phyloP scores from a whole-genome alignment of 1,140 invertebrate species.

The Tetramorium alpestre region DNA sequence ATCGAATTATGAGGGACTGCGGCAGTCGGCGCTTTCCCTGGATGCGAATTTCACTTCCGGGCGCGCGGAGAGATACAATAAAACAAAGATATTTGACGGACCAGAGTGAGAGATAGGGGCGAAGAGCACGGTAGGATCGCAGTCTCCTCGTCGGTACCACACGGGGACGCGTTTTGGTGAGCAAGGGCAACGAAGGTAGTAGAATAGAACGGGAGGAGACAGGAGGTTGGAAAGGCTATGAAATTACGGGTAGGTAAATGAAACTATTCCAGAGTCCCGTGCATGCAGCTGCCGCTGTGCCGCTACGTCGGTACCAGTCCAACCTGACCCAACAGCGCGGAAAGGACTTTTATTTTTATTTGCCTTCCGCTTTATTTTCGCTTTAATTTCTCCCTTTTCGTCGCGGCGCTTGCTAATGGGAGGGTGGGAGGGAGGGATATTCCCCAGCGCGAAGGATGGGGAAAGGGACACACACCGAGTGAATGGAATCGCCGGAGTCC shows the following conservation, averaged over 20 bases:
- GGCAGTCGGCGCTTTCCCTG: slow-evolving; percentile 52
- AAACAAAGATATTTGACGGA: slow-evolving; percentile 73
- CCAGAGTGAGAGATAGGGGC: slow-evolving; percentile 24
- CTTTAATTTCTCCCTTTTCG: slow-evolving; percentile 76
- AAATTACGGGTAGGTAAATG: slow-evolving; percentile 77
- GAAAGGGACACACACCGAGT: slow-evolving; percentile 15
- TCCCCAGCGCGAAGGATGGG: neutral
- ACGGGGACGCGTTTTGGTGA: neutral
- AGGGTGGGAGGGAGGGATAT: slow-evolving; percentile 11
- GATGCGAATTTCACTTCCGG: slow-evolving; percentile 70
- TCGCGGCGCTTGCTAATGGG: slow-evolving; percentile 71
- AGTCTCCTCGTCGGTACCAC: slow-evolving; percentile 42
- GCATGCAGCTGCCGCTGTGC: slow-evolving; percentile 66
- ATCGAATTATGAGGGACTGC: slow-evolving; percentile 73
- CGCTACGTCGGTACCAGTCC: slow-evolving; percentile 37
- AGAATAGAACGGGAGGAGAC: neutral
- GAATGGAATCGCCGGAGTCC: slow-evolving; percentile 43
- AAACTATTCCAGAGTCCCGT: slow-evolving; percentile 72
- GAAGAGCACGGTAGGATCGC: slow-evolving; percentile 24
- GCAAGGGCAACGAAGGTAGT: slow-evolving; percentile 1
- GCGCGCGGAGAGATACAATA: slow-evolving; percentile 61
- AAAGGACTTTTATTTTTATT: slow-evolving; percentile 67
- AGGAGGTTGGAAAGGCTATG: slow-evolving; percentile 61
- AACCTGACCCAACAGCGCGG: slow-evolving; percentile 52
- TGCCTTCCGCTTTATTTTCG: slow-evolving; percentile 71